Evolutionary conservation across 2,888 invertebrate species (phyloP).

Genomic region (Rotaria sp.): DNA sequence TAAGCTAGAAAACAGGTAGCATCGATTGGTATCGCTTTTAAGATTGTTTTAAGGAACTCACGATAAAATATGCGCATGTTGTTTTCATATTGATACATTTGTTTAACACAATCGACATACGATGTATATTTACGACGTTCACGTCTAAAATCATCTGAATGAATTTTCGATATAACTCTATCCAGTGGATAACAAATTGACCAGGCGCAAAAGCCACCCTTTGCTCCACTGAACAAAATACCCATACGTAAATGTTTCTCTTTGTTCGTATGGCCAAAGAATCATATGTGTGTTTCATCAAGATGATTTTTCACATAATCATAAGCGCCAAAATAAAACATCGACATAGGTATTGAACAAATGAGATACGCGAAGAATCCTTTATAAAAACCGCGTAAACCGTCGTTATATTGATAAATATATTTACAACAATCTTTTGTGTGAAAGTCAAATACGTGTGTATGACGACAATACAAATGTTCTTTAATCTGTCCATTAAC

Average conservation of each 20-base stretch:
- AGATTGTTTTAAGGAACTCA: constrained; percentile 43
- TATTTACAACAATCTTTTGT: background rate
- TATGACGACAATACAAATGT: background rate
- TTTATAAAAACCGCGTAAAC: constrained; percentile 42
- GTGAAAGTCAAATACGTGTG: background rate
- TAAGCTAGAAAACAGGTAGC: constrained; percentile 38
- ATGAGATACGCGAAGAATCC: constrained; percentile 42
- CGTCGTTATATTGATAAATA: constrained; percentile 41
- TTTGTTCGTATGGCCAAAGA: background rate
- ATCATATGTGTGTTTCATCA: background rate
- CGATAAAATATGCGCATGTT: constrained; percentile 42
- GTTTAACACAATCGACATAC: constrained; percentile 42
- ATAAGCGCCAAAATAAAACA: constrained; percentile 43
- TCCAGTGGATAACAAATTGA: constrained; percentile 44
- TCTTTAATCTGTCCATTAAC: constrained; percentile 33
- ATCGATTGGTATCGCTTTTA: constrained; percentile 44
- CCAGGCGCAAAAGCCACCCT: constrained; percentile 43
- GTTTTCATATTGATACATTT: constrained; percentile 42
- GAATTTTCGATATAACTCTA: constrained; percentile 44
- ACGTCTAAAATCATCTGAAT: constrained; percentile 42
- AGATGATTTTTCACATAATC: background rate
- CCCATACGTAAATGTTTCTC: background rate
- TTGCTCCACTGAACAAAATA: constrained; percentile 42
- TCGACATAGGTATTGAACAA: constrained; percentile 42
- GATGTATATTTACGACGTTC: constrained; percentile 36